Base-by-base conservation (phyloP, 2,113 vertebrate genomes). In the Fulmarus glacialis region DNA sequence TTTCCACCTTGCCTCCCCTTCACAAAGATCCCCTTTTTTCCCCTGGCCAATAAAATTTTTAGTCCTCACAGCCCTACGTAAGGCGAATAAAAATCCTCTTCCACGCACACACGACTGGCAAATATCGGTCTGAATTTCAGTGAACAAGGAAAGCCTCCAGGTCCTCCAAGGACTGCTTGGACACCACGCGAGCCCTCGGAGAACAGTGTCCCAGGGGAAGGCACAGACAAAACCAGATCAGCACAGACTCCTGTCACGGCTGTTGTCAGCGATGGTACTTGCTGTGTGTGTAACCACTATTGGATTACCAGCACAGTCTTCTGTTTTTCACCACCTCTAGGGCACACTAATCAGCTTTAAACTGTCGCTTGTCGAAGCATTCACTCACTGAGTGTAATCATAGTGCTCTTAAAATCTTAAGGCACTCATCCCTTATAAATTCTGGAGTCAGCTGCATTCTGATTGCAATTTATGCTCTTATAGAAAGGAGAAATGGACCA, bases 221-320 rank as follows among this genome's bases (percentile, higher is more conserved):
- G 11, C 47, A 27, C 14, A 30, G 81, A 29, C 50, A 18, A 50
- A 50, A 24, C 56, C 74, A 45, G 58, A 66, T 21, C 32, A 55
- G 58, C 47, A 11, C 43, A 29, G 52, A 2, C 16, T 43, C 8
- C 0, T 2, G 27, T 7, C 6, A 14, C 0, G 23, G 80, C 43
- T 23, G 29, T 29, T 38, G 74, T 34, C 62, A 34, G 12, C 2
- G 7, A 8, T 5, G 45, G 62, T 20, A 21, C n/a, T 6, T 73
- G 64, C 53, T 20, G 1, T 6, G 38, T 13, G 34, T 68, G 71
- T 63, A 79, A 55, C 75, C 48, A 21, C 42, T 11, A 1, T 4
- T 74, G 85, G n/a, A n/a, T 85, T 48, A 74, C 38, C 74, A 82
- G 60, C 47, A 73, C 6, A 29, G 24, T 36, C 27, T 40, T 58